Percentiles rank a stretch among this genome's conserved stretches.
Conservation (phyloP, 2,888 invertebrate species). For the Acleris emargana region DNA sequence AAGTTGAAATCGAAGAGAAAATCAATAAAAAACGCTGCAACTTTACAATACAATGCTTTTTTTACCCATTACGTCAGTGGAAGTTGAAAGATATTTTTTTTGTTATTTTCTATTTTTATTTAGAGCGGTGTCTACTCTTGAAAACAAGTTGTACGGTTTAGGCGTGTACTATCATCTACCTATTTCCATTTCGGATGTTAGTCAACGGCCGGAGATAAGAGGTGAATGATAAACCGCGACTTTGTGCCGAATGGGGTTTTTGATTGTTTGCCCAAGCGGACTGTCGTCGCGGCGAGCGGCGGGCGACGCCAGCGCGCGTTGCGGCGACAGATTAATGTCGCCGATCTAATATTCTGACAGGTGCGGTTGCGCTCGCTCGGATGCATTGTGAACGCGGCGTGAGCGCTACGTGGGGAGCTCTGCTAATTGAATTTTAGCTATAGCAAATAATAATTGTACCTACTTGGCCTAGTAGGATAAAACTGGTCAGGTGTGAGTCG, state of each 20-base stretch:
- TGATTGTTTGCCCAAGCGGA: conserved; percentile 61
- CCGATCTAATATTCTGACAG: conserved; percentile 77
- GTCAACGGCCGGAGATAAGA: conserved; percentile 63
- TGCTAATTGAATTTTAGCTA: neutral
- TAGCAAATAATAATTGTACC: too few species aligned
- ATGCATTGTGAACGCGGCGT: neutral
- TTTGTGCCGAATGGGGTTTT: conserved; percentile 67
- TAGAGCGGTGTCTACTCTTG: too few species aligned
- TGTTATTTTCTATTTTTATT: too few species aligned
- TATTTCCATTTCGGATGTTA: conserved; percentile 48
- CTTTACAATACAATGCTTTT: too few species aligned
- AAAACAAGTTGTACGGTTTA: neutral
- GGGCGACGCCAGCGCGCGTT: conserved; percentile 37
- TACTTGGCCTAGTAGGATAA: too few species aligned
- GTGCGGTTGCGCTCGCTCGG: conserved; percentile 54
- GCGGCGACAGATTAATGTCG: conserved; percentile 70
- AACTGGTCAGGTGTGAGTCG: too few species aligned
- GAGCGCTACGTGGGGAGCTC: neutral
- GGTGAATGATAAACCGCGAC: conserved; percentile 66
- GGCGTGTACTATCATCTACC: neutral
- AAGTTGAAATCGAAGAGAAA: too few species aligned
- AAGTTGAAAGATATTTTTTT: too few species aligned
- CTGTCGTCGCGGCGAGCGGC: conserved; percentile 35
- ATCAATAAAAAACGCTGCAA: too few species aligned
- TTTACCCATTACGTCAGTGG: too few species aligned